Percentiles rank a stretch among this genome's conserved stretches.
Conservation (phyloP, 2,888 invertebrate species). For the Cataglyphis altisquamis region DNA sequence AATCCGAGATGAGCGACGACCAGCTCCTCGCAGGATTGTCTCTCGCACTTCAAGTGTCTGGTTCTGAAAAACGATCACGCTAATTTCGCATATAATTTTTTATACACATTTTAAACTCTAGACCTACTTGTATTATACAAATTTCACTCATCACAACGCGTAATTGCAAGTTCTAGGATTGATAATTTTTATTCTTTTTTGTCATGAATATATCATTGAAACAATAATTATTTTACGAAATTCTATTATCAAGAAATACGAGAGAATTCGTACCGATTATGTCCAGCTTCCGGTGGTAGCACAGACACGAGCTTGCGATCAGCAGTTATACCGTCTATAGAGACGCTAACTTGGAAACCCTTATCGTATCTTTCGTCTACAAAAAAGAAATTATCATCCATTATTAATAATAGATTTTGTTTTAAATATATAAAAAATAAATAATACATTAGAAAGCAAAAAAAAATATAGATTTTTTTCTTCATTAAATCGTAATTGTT, state of each 20-base stretch:
- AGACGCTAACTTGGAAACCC: constrained; percentile 94
- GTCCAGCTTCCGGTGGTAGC: constrained; percentile 89
- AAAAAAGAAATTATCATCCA: constrained; percentile 30
- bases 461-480: not conserved
- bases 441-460: not conserved
- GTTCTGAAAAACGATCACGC: constrained; percentile 88
- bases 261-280: constrained; percentile 89
- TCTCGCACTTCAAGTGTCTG: constrained; percentile 93
- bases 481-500: not conserved
- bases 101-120: not conserved
- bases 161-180: not conserved
- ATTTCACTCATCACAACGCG: not conserved
- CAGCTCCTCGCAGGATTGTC: constrained; percentile 94
- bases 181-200: not conserved
- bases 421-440: not conserved
- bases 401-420: not conserved
- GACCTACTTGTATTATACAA: not conserved
- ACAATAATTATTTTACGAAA: not conserved
- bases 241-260: not conserved
- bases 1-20: constrained; percentile 96
- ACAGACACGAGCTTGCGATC: constrained; percentile 91
- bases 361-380: constrained; percentile 96
- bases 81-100: not conserved
- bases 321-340: constrained; percentile 92
- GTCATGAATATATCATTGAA: not conserved